Evolutionary conservation across 1,140 invertebrate species (phyloP).

Genomic region (Aphelinus atriplicis): DNA sequence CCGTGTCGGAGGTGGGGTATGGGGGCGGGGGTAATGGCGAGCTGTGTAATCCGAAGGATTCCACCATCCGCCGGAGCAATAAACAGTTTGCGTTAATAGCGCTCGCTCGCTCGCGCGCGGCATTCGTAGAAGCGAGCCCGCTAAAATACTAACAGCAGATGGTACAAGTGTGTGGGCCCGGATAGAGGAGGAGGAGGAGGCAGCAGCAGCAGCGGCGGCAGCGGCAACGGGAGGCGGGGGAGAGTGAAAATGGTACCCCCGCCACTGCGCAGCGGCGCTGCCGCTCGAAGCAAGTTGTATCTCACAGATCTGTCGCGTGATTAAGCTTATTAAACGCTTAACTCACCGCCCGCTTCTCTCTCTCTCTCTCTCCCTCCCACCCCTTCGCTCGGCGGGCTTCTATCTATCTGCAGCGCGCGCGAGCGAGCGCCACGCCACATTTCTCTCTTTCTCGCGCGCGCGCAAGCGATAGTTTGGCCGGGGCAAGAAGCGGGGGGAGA

Average conservation of each 20-base stretch:
- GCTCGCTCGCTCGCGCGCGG: slow-evolving; percentile 36
- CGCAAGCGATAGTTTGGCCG: slow-evolving; percentile 20
- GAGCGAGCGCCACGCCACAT: not conserved
- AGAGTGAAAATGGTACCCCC: slow-evolving; percentile 31
- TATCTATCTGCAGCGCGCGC: slow-evolving; percentile 23
- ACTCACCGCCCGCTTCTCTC: slow-evolving; percentile 52
- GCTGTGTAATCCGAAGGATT: slow-evolving; percentile 51
- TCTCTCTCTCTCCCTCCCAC: slow-evolving; percentile 25
- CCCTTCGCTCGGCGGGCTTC: not conserved
- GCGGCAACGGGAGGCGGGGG: slow-evolving; percentile 38
- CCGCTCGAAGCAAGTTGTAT: slow-evolving; percentile 49
- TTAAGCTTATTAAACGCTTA: slow-evolving; percentile 68
- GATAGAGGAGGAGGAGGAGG: not conserved
- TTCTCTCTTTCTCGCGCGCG: slow-evolving; percentile 20
- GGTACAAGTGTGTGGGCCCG: slow-evolving; percentile 47
- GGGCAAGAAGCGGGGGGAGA: too few species aligned
- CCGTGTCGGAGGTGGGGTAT: not conserved
- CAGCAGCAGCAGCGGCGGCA: not conserved
- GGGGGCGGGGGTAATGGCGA: slow-evolving; percentile 35
- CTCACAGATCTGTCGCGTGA: slow-evolving; percentile 67
- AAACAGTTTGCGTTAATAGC: slow-evolving; percentile 65
- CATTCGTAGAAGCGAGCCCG: slow-evolving; percentile 56
- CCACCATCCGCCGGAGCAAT: slow-evolving; percentile 58
- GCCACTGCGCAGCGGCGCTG: slow-evolving; percentile 31
- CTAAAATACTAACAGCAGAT: slow-evolving; percentile 67